Evolutionary conservation across 2,797 vertebrate species (phyloP), one percentile per base, ranked within the genome.

Genomic region (Channa striata): DNA sequence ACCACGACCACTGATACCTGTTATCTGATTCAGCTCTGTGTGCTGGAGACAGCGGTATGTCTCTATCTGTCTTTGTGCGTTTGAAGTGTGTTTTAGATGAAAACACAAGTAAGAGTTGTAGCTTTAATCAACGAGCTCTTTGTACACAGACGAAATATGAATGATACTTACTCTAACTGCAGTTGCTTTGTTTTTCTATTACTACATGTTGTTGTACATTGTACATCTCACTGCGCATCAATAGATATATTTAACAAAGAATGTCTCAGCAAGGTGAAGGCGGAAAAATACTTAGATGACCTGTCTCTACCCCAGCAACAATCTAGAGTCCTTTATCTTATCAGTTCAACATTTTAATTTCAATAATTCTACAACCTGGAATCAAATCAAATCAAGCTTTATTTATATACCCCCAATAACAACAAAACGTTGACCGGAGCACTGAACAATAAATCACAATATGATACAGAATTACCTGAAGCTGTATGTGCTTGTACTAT

Each of bases 1-100:
- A 63, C 74, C 83, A 77, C 80, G 88, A 69, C 67, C 77, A 33
- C 79, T 86, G 87, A 89, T 89, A 88, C 67, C 75, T 53, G 63
- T 68, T 87, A 87, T 89, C 89, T 82, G 82, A 87, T 83, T 56
- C 57, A 57, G 50, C 59, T 49, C 64, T 43, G 75, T 39, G 9
- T 68, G 80, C 73, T 34, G 61, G 21, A 83, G 82, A 86, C 76
- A 39, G 39, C 34, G 12, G 49, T 75, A 67, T 81, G 77, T 78
- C 60, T 52, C 52, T 11, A 39, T 83, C 68, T 77, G 57, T 63
- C 36, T 79, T 39, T 54, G 34, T 78, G 46, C 82, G 73, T 85
- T 53, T 63, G 51, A 60, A 52, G 54, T 66, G 42, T 53, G 39
- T 61, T 56, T 7, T 9, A 39, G 40, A 51, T 42, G 8, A 23